Conservation (phyloP, 2,797 vertebrate species). For the Catostomus latipinnis region DNA sequence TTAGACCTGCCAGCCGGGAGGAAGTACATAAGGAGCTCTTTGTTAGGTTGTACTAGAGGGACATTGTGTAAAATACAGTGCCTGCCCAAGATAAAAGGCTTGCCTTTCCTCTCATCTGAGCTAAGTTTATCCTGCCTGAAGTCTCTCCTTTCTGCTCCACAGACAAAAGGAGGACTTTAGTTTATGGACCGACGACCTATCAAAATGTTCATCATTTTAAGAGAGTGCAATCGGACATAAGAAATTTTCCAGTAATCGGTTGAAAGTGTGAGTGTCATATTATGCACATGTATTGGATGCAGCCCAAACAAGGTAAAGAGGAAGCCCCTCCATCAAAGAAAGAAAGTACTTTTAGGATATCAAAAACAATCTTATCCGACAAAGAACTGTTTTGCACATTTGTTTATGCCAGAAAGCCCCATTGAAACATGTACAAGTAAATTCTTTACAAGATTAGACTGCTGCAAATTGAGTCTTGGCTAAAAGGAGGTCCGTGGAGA, state of each 20-base stretch:
- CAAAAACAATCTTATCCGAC: not conserved
- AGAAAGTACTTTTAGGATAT: not conserved
- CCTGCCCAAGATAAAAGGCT: constrained; percentile 76
- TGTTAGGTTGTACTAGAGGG: constrained; percentile 69
- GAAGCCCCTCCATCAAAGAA: not conserved
- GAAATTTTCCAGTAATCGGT: constrained; percentile 23
- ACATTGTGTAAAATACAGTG: constrained; percentile 73
- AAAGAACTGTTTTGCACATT: not conserved
- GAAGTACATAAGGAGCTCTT: constrained; percentile 75
- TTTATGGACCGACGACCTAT: constrained; percentile 70
- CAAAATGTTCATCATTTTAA: constrained; percentile 63
- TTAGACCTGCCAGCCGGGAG: constrained; percentile 61
- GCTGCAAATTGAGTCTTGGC: constrained; percentile 57
- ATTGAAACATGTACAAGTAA: constrained; percentile 40
- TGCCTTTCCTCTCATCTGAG: constrained; percentile 75
- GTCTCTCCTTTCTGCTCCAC: constrained; percentile 68
- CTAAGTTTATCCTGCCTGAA: constrained; percentile 70
- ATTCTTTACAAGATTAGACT: constrained; percentile 58
- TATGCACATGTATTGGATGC: not conserved
- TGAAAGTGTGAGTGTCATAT: constrained; percentile 23
- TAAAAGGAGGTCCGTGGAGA: constrained; percentile 57
- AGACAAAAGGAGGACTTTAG: constrained; percentile 67
- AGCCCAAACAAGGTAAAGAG: not conserved
- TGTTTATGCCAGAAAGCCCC: constrained; percentile 28
- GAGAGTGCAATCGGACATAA: constrained; percentile 50